Percentiles rank a stretch among this genome's conserved stretches.
phyloP scores from a whole-genome alignment of 2,797 vertebrate genomes.

The Takifugu rubripes region DNA sequence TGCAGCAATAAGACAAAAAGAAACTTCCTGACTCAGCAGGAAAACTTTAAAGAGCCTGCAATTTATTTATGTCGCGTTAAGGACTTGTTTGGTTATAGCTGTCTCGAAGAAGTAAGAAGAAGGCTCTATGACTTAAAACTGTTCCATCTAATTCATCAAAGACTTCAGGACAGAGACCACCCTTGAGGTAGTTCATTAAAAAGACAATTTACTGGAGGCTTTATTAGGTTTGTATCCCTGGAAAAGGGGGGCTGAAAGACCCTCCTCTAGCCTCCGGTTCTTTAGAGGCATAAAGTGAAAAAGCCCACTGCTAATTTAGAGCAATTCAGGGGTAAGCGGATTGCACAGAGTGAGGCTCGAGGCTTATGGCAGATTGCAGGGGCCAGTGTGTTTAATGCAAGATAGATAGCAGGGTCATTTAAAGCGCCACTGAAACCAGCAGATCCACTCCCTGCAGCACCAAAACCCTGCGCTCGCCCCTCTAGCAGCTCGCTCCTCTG shows the following conservation, averaged over 20 bases:
- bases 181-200: slow-evolving; percentile 59
- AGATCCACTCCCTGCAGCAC: slow-evolving; percentile 38
- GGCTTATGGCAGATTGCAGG: slow-evolving; percentile 69
- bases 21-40: background rate
- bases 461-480: slow-evolving; percentile 8
- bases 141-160: slow-evolving; percentile 54
- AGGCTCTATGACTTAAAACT: slow-evolving; percentile 36
- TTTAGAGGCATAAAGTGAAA: slow-evolving; percentile 58
- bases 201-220: slow-evolving; percentile 39
- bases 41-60: slow-evolving; percentile 7
- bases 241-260: slow-evolving; percentile 12
- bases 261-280: slow-evolving; percentile 36
- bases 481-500: background rate
- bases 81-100: slow-evolving; percentile 31
- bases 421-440: slow-evolving; percentile 57
- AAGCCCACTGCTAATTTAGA: slow-evolving; percentile 64
- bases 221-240: slow-evolving; percentile 36
- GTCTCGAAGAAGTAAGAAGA: slow-evolving; percentile 32
- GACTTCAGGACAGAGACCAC: slow-evolving; percentile 37
- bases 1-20: background rate
- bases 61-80: slow-evolving; percentile 44
- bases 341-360: slow-evolving; percentile 60
- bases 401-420: slow-evolving; percentile 65
- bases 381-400: slow-evolving; percentile 60
- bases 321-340: slow-evolving; percentile 68